A percentile compares a stretch with the other conserved stretches of the same genome.
Evolutionary conservation across 2,113 vertebrate species (phyloP).

Genomic region (Cranoglanis bouderius): DNA sequence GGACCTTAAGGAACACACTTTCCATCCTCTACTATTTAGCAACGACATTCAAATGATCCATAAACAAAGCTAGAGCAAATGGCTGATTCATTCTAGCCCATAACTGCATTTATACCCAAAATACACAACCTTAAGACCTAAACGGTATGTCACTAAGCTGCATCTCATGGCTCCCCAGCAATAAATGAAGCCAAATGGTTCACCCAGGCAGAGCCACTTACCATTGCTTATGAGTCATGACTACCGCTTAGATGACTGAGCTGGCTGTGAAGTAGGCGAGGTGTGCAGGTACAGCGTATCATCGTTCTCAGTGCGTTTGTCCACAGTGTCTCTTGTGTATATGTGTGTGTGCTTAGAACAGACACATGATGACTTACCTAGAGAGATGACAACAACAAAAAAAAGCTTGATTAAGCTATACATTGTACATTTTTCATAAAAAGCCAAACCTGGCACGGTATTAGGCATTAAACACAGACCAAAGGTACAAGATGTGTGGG

Average conservation of each 20-base stretch:
- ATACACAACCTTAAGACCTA: neutral
- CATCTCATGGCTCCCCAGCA: neutral
- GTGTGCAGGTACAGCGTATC: conserved; percentile 16
- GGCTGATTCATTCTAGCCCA: neutral
- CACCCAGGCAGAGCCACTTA: conserved; percentile 27
- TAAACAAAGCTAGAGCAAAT: neutral
- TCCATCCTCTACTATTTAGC: neutral
- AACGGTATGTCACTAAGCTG: neutral
- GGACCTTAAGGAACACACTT: neutral
- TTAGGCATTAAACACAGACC: conserved; percentile 16
- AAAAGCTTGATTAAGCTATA: no score
- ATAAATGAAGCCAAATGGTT: conserved; percentile 6
- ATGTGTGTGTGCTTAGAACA: conserved; percentile 18
- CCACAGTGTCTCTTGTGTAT: conserved; percentile 1
- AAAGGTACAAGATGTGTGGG: neutral
- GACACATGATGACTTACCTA: conserved; percentile 36
- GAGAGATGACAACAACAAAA: neutral
- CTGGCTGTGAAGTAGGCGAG: conserved; percentile 28
- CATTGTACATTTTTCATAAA: neutral
- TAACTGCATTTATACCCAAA: neutral
- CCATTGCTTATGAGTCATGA: conserved; percentile 39
- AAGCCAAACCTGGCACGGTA: conserved; percentile 1
- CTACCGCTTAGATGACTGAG: conserved; percentile 37
- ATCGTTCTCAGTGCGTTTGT: neutral
- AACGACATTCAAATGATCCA: neutral